Percentiles rank a stretch among this genome's conserved stretches.
phyloP scores from a whole-genome alignment of 2,888 invertebrate genomes.

The Andrena bucephala region DNA sequence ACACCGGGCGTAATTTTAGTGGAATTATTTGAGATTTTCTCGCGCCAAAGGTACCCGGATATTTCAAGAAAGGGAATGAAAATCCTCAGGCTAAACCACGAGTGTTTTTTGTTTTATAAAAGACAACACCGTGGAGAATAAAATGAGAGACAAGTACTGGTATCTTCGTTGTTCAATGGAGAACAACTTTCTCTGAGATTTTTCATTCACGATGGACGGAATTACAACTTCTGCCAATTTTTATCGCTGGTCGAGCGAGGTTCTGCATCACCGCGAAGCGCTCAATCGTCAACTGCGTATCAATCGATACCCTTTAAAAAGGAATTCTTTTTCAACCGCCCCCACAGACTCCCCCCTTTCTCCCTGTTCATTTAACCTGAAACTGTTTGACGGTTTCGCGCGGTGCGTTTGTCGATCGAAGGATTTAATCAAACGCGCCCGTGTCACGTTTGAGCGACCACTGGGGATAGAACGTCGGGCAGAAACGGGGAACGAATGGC shows the following conservation, averaged over 20 bases:
- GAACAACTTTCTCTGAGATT: too few relatives aligned
- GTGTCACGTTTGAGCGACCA: background rate
- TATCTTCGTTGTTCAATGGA: slow-evolving; percentile 14
- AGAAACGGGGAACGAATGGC: background rate
- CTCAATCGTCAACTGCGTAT: slow-evolving; percentile 43
- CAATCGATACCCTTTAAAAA: slow-evolving; percentile 52
- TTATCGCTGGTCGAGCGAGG: background rate
- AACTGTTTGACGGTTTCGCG: slow-evolving; percentile 25
- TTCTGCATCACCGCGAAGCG: slow-evolving; percentile 24
- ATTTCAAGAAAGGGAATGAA: slow-evolving; percentile 11
- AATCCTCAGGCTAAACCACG: slow-evolving; percentile 17
- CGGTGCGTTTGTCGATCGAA: slow-evolving; percentile 31
- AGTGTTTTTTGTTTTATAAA: background rate
- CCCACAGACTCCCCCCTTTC: slow-evolving; percentile 6
- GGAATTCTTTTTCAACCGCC: slow-evolving; percentile 4
- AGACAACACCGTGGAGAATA: too few relatives aligned
- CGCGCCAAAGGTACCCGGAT: background rate
- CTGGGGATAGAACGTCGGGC: background rate
- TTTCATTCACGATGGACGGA: slow-evolving; percentile 8
- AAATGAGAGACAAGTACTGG: slow-evolving; percentile 5
- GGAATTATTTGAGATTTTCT: slow-evolving; percentile 11
- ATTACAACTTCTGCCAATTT: too few relatives aligned
- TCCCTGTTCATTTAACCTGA: slow-evolving; percentile 29
- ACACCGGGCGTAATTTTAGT: background rate
- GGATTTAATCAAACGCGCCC: slow-evolving; percentile 16